phyloP scores from a whole-genome alignment of 2,888 invertebrate genomes.

The Penaeus monodon region DNA sequence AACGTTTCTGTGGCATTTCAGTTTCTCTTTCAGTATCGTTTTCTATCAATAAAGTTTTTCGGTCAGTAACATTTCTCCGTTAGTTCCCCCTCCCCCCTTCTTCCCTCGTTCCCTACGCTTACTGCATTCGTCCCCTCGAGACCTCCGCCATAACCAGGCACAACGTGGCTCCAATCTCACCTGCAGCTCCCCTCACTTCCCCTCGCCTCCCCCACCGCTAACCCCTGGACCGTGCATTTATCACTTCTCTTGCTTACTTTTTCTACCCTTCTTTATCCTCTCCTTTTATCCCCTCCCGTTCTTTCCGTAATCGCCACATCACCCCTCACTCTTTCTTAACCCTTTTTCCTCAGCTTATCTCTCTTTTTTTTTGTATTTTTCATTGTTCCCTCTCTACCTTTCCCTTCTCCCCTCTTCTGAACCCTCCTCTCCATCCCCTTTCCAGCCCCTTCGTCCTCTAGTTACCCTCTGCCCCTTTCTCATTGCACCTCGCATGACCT shows the following conservation, averaged over 20 bases:
- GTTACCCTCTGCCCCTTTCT: too few species aligned
- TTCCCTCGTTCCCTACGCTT: neutral
- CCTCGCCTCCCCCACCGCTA: neutral
- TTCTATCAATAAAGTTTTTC: too few species aligned
- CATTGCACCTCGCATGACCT: too few species aligned
- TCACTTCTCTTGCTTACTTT: neutral
- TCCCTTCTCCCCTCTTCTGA: neutral
- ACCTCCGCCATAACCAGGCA: neutral
- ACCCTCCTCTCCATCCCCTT: neutral
- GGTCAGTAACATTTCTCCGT: neutral
- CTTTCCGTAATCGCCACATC: neutral
- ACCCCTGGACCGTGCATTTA: neutral
- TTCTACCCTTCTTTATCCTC: neutral
- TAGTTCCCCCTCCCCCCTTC: neutral
- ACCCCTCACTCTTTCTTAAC: neutral
- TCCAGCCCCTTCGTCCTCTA: neutral
- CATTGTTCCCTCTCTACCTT: neutral
- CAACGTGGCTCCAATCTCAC: neutral
- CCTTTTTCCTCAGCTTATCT: neutral
- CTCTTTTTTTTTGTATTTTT: too few species aligned
- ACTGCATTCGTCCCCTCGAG: neutral
- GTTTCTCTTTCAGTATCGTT: neutral
- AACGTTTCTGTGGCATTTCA: too few species aligned
- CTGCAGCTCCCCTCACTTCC: neutral
- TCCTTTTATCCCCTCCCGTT: neutral